phyloP scores from a whole-genome alignment of 2,888 invertebrate genomes.

The Nomada hirtipes region DNA sequence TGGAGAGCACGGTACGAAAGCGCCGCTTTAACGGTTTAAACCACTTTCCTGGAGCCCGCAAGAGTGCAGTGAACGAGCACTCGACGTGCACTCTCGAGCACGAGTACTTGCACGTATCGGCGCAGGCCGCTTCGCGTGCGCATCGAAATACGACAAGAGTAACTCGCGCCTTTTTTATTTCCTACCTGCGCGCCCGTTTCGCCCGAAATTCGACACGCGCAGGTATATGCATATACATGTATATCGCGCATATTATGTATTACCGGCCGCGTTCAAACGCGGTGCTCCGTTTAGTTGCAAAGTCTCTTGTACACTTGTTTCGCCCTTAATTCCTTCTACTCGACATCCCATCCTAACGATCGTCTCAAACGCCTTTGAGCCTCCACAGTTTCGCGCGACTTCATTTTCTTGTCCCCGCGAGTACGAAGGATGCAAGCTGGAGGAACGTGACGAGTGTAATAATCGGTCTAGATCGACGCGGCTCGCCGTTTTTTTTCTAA shows the following conservation, averaged over 20 bases:
- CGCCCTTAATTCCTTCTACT: not conserved
- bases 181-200: not conserved
- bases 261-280: not conserved
- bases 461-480: not conserved
- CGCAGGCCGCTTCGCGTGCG: slow-evolving; percentile 13
- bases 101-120: slow-evolving; percentile 27
- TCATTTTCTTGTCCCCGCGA: no score
- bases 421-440: not conserved
- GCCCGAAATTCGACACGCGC: not conserved
- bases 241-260: no score
- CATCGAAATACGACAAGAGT: slow-evolving; percentile 19
- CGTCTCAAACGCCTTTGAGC: no score
- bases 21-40: slow-evolving; percentile 52
- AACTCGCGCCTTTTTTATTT: not conserved
- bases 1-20: slow-evolving; percentile 43
- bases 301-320: not conserved
- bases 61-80: slow-evolving; percentile 45
- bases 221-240: no score
- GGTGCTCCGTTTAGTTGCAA: not conserved
- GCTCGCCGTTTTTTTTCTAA: not conserved
- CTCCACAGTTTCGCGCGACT: no score
- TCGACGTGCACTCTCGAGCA: slow-evolving; percentile 28
- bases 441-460: not conserved
- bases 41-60: slow-evolving; percentile 33
- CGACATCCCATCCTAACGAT: not conserved